These are phyloP conservation scores for Arge pagana DNA, from an alignment of 2,888 invertebrate species.

Conservation along the genomic window DNA sequence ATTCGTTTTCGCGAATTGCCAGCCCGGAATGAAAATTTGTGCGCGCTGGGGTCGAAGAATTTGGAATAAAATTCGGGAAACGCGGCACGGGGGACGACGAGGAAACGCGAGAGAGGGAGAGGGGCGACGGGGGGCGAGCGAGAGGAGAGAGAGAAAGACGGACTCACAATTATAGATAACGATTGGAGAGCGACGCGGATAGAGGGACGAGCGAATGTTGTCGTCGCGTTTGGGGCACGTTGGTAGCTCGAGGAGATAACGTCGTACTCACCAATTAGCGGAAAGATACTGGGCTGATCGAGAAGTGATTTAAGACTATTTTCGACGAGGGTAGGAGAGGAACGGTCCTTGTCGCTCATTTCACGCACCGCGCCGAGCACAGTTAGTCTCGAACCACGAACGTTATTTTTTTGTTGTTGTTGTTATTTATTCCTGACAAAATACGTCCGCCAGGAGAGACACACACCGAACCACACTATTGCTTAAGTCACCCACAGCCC, in stretches of 20 bases:
- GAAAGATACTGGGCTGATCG: constrained; percentile 69
- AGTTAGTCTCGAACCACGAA: constrained; percentile 20
- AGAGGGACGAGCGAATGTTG: neutral
- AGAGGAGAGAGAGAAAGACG: too few species aligned
- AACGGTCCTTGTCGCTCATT: constrained; percentile 90
- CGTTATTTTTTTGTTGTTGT: too few species aligned
- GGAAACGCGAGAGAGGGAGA: too few species aligned
- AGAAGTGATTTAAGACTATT: constrained; percentile 86
- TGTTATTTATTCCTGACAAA: neutral
- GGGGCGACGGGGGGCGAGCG: too few species aligned
- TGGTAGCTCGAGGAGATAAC: neutral
- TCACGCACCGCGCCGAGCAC: constrained; percentile 60
- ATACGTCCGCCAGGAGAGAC: constrained; percentile 40
- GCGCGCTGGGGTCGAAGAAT: too few species aligned
- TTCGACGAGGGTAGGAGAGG: constrained; percentile 86
- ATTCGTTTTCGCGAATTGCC: too few species aligned
- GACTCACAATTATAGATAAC: too few species aligned
- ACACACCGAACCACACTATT: constrained; percentile 39
- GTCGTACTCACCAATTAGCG: constrained; percentile 57
- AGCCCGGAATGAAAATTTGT: too few species aligned
- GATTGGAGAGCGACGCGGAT: neutral
- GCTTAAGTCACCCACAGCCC: constrained; percentile 40
- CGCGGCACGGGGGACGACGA: too few species aligned
- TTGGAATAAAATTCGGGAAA: too few species aligned
- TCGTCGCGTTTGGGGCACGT: neutral